Percentiles rank a stretch among this genome's conserved stretches.
Evolutionary conservation across 2,113 vertebrate genomes (phyloP).

Genomic region (Misgurnus anguillicaudatus): DNA sequence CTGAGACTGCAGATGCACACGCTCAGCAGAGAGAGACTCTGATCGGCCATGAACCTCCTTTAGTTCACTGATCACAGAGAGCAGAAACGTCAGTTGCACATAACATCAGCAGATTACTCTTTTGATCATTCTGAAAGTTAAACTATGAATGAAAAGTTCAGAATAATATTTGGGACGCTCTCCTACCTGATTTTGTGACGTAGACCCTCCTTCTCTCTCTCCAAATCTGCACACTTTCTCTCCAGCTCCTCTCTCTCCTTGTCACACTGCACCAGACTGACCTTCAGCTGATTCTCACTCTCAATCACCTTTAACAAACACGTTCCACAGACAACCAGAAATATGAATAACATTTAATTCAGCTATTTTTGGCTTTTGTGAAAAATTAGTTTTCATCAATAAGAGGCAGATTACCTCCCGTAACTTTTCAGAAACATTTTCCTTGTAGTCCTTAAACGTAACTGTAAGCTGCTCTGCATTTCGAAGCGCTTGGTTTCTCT

Average conservation of each 20-base stretch:
- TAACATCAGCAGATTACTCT: neutral
- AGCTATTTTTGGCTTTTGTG: neutral
- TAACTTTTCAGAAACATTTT: conserved; percentile 78
- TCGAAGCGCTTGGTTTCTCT: conserved; percentile 88
- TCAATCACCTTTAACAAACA: conserved; percentile 78
- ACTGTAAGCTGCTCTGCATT: conserved; percentile 85
- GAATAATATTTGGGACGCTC: neutral
- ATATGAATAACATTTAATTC: neutral
- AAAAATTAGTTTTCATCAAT: neutral
- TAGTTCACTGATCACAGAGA: conserved; percentile 72
- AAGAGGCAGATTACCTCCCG: conserved; percentile 73
- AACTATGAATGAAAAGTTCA: too few relatives aligned
- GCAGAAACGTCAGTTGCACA: neutral
- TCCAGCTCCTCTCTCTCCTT: conserved; percentile 80
- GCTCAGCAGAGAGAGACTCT: conserved; percentile 72
- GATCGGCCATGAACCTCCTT: conserved; percentile 71
- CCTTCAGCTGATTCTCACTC: conserved; percentile 80
- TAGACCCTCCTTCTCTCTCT: conserved; percentile 72
- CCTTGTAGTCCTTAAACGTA: conserved; percentile 85
- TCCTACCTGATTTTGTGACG: conserved; percentile 79
- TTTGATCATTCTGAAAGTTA: too few relatives aligned
- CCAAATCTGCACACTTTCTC: conserved; percentile 74
- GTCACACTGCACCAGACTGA: conserved; percentile 77
- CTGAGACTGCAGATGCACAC: conserved; percentile 71
- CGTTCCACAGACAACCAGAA: neutral